Evolutionary conservation across 2,113 vertebrate species (phyloP), one percentile per base, ranked within the genome.

Genomic region (Oreochromis aureus): DNA sequence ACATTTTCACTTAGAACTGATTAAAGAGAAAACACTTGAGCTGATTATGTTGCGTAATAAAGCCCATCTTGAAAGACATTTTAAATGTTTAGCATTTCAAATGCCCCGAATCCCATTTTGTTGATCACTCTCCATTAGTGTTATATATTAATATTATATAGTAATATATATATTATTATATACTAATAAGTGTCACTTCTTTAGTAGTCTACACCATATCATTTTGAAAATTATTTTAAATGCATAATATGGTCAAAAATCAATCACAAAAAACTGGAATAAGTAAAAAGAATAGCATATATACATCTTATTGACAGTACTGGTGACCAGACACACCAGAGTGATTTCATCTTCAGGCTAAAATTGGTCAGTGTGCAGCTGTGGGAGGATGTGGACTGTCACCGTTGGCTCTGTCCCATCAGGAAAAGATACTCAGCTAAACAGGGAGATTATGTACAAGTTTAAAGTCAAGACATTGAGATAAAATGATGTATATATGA

Each of bases 261-360:
- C 22, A 58, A 58, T 58, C 22, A 58, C 11, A 58, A 58, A 59
- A 59, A 59, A 30, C 13, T 59, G 24, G 30, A 30, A 59, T 16
- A 30, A 59, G 27, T 30, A 59, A 59, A 59, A 59, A 30, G 13
- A 59, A 59, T 59, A 59, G 56, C 56, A 59, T 59, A 32, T 80
- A 83, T 83, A 83, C 61, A 89, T 66, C 80, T 80, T 80, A 32
- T 0, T 71, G 27, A 2, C 32, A 6, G 0, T 0, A 82, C 19
- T 85, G 39, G 82, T 82, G 51, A 93, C 88, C 86, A 93, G 81
- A 84, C 92, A 93, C 80, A 80, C 66, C 56, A 93, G 36, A 30
- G 63, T 87, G 82, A 89, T 18, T 61, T 61, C 8, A 32, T 32
- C 84, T 15, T 55, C 66, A 36, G 48, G 6, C 48, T 19, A 3